Evolutionary conservation across 2,113 vertebrate genomes (phyloP).

Genomic region (Orthonyx spaldingii): DNA sequence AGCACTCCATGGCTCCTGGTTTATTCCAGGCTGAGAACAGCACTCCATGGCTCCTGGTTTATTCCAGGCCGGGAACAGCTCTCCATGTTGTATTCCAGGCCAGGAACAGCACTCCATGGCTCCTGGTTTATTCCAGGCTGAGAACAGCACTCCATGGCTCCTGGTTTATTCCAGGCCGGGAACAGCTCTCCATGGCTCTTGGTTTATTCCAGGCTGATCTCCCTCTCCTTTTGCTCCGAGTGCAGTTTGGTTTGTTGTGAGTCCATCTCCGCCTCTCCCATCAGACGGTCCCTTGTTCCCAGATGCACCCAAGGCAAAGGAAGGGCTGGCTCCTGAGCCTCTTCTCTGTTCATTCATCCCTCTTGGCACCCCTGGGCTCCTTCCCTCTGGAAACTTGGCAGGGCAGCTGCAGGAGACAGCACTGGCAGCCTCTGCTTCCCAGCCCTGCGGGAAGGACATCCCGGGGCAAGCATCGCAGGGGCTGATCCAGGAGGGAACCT

Average conservation of each 20-base stretch:
- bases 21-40: too few species aligned
- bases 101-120: too few species aligned
- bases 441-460: not conserved
- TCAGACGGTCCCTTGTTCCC: not conserved
- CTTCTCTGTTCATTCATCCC: not conserved
- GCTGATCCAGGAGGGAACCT: not conserved
- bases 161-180: too few species aligned
- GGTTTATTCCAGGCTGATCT: not conserved
- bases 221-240: not conserved
- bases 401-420: not conserved
- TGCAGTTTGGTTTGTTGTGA: not conserved
- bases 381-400: not conserved
- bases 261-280: fast-evolving
- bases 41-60: fast-evolving
- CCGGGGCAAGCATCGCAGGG: fast-evolving
- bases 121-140: not conserved
- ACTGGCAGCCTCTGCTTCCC: not conserved
- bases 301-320: not conserved
- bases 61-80: not conserved
- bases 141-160: too few species aligned
- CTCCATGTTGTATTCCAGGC: not conserved
- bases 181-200: not conserved
- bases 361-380: not conserved
- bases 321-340: not conserved
- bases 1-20: not conserved